These are phyloP conservation scores for Drepana falcataria DNA, from an alignment of 2,888 invertebrate genomes.

Conservation along the genomic window DNA sequence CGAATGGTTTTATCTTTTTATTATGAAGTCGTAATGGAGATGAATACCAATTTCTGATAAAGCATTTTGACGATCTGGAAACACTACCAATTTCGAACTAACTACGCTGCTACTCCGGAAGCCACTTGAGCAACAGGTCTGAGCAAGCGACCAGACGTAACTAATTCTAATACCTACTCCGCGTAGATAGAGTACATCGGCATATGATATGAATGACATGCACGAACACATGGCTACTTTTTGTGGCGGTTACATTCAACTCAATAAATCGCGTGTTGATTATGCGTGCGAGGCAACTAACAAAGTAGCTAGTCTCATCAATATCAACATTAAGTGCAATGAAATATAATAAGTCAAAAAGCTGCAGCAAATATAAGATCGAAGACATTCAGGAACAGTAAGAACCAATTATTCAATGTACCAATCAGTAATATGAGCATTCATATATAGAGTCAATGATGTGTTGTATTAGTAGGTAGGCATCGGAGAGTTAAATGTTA, in stretches of 20 bases:
- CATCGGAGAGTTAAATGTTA: conserved; percentile 3
- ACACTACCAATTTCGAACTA: no score
- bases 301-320: no score
- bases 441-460: neutral
- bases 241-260: conserved; percentile 16
- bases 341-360: no score
- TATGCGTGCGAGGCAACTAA: neutral
- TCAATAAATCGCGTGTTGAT: neutral
- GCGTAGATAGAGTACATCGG: conserved; percentile 19
- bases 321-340: no score
- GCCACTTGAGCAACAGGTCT: conserved; percentile 39
- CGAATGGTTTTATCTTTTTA: no score
- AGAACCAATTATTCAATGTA: neutral
- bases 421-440: neutral
- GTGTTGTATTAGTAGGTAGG: neutral
- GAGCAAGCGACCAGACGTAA: conserved; percentile 42
- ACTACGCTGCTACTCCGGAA: neutral
- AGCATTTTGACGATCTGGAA: no score
- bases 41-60: no score
- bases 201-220: conserved; percentile 64
- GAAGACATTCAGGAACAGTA: neutral
- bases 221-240: conserved; percentile 33
- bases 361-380: no score
- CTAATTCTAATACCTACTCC: conserved; percentile 42
- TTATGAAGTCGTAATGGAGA: no score